phyloP scores from a whole-genome alignment of 2,888 invertebrate genomes.

The Chymomyza caudatula region DNA sequence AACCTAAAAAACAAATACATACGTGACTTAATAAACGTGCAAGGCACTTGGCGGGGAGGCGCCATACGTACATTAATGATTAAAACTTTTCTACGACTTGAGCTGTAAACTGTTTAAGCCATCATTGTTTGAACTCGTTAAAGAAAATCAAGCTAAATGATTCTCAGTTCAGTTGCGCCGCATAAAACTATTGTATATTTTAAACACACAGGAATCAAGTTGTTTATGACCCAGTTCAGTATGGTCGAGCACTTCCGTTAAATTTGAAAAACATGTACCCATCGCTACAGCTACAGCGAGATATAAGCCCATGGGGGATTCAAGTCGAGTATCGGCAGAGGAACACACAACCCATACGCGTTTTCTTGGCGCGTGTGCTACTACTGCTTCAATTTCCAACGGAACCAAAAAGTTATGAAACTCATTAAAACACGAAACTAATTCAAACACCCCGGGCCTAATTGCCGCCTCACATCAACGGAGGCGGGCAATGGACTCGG shows the following conservation, averaged over 20 bases:
- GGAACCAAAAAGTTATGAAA: conserved; percentile 71
- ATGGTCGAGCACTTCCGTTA: background rate
- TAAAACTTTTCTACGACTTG: too few species aligned
- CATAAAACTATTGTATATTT: background rate
- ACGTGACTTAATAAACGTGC: too few species aligned
- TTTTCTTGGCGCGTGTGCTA: conserved; percentile 24
- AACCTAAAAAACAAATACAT: too few species aligned
- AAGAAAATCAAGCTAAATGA: background rate
- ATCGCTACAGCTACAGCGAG: background rate
- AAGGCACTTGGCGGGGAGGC: too few species aligned
- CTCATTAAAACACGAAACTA: conserved; percentile 70
- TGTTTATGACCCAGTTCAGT: background rate
- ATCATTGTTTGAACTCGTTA: too few species aligned
- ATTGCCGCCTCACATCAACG: conserved; percentile 58
- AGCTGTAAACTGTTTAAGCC: too few species aligned
- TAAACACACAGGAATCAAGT: background rate
- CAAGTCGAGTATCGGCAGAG: too few species aligned
- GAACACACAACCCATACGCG: conserved; percentile 22
- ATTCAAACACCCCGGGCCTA: conserved; percentile 70
- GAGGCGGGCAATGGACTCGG: background rate
- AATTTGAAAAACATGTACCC: background rate
- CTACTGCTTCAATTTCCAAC: conserved; percentile 63
- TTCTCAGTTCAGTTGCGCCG: background rate
- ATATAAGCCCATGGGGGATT: background rate
- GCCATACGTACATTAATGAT: too few species aligned